Conservation (phyloP, 1,140 invertebrate species). For the Cyrtorhinus lividipennis region DNA sequence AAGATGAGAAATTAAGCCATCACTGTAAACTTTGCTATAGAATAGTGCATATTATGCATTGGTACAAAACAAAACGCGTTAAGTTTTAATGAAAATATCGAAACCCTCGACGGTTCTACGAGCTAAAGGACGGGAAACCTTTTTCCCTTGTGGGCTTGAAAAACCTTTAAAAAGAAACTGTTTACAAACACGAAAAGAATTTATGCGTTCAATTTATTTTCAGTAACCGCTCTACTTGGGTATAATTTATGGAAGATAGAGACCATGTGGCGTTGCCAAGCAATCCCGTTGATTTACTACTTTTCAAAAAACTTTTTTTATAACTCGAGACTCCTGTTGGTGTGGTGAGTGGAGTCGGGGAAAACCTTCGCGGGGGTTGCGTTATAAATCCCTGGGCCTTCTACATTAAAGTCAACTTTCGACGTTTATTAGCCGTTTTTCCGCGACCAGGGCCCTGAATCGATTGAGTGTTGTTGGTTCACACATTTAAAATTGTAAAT, state of each 20-base stretch:
- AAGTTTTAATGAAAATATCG: background rate
- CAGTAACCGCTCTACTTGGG: conserved; percentile 14
- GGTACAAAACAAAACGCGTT: no score
- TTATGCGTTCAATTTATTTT: conserved; percentile 15
- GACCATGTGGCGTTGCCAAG: background rate
- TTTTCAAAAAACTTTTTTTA: conserved; percentile 3
- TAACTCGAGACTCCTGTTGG: background rate
- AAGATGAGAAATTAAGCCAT: background rate
- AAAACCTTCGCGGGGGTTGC: no score
- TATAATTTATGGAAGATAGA: conserved; percentile 1
- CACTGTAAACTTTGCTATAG: no score
- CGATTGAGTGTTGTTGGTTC: no score
- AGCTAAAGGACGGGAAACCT: background rate
- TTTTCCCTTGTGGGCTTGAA: background rate
- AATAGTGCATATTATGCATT: no score
- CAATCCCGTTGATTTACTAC: background rate
- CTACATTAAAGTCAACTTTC: no score
- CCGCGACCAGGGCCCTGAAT: no score
- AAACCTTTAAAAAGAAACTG: conserved; percentile 11
- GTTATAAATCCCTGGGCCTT: no score
- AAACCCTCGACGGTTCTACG: background rate
- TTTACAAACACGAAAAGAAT: conserved; percentile 13
- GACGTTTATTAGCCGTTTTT: no score
- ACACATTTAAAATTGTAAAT: no score
- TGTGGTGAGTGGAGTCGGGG: no score